A percentile compares a stretch with the other conserved stretches of the same genome.
Evolutionary conservation across 1,140 invertebrate species (phyloP).

Genomic region (Rhizoglyphus robini): DNA sequence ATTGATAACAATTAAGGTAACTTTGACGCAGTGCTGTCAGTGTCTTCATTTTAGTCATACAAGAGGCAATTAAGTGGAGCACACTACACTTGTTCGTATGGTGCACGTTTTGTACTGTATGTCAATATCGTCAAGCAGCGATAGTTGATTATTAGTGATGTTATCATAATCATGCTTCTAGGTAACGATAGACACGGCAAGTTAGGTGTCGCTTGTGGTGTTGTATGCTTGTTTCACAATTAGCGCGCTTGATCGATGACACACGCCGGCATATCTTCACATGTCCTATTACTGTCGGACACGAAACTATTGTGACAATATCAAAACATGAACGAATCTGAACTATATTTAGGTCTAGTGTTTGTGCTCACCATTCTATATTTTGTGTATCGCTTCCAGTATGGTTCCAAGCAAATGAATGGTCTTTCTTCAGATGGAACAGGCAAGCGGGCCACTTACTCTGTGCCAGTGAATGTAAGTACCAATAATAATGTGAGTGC

Average conservation of each 20-base stretch:
- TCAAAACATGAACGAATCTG: background rate
- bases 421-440: background rate
- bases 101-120: too few species aligned
- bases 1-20: too few species aligned
- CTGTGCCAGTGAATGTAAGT: slow-evolving; percentile 4
- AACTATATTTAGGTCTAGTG: background rate
- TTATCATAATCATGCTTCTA: background rate
- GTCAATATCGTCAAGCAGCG: too few species aligned
- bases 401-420: background rate
- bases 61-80: too few species aligned
- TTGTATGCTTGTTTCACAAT: background rate
- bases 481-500: background rate
- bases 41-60: too few species aligned
- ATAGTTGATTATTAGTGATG: too few species aligned
- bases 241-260: background rate
- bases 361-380: background rate
- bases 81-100: too few species aligned
- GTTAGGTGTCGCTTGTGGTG: background rate
- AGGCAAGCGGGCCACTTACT: background rate
- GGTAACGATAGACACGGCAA: background rate
- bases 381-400: background rate
- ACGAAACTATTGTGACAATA: too few species aligned
- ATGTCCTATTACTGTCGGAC: too few species aligned
- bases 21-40: too few species aligned
- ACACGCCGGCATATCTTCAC: too few species aligned